phyloP scores from a whole-genome alignment of 2,797 vertebrate genomes.

The Pangasius macronema region DNA sequence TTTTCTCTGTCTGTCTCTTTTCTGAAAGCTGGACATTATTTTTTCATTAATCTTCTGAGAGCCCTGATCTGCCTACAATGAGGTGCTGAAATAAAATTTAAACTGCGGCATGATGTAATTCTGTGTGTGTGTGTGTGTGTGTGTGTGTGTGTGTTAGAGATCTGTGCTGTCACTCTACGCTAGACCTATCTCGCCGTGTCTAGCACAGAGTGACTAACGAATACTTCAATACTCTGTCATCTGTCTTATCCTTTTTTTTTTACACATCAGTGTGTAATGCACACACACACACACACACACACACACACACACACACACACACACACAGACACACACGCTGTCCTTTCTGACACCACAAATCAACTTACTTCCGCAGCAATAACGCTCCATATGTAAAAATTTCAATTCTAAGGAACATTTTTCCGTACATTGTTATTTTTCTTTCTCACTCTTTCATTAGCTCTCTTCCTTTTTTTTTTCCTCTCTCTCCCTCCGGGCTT shows the following conservation, averaged over 20 bases:
- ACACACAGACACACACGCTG: constrained; percentile 4
- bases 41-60: constrained; percentile 8
- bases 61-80: neutral
- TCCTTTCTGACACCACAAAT: constrained; percentile 21
- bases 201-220: constrained; percentile 16
- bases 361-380: neutral
- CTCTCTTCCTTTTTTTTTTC: neutral
- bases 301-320: constrained; percentile 9
- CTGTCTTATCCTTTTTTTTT: constrained; percentile 8
- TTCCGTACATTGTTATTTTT: neutral
- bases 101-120: constrained; percentile 23
- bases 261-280: neutral
- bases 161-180: neutral
- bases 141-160: constrained; percentile 14
- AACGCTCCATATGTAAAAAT: neutral
- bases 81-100: constrained; percentile 21
- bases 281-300: constrained; percentile 9
- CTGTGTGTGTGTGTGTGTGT: neutral
- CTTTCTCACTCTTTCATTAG: constrained; percentile 45
- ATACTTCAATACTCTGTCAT: constrained; percentile 3
- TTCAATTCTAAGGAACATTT: neutral
- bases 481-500: constrained; percentile 12
- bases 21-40: constrained; percentile 19
- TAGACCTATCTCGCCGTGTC: neutral
- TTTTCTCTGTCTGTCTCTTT: constrained; percentile 12